phyloP scores from a whole-genome alignment of 2,797 vertebrate species.

The Argyrosomus regius region DNA sequence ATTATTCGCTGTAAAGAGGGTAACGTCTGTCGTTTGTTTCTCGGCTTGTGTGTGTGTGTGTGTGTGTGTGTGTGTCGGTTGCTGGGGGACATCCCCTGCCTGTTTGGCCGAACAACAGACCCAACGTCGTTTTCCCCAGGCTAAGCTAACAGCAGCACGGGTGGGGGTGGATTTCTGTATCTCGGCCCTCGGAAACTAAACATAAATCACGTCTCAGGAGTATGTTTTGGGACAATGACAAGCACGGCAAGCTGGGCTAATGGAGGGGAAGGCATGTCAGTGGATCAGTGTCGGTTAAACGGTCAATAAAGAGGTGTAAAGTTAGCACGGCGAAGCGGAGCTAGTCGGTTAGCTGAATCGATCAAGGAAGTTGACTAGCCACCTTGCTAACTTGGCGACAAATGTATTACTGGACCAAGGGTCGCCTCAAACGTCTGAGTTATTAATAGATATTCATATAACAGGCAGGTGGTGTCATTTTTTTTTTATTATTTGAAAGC shows the following conservation, averaged over 20 bases:
- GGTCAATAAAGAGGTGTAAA: conserved; percentile 42
- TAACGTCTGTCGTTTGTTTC: conserved; percentile 30
- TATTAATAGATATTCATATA: conserved; percentile 9
- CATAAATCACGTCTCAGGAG: conserved; percentile 33
- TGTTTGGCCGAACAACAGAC: conserved; percentile 5
- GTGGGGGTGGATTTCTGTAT: conserved; percentile 75
- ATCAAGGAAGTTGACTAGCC: conserved; percentile 78
- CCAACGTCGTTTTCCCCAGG: conserved; percentile 56
- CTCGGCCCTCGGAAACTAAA: conserved; percentile 56
- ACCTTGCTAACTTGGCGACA: conserved; percentile 54
- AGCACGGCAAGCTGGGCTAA: conserved; percentile 10
- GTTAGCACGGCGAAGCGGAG: conserved; percentile 45
- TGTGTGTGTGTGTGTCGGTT: background rate
- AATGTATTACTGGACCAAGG: conserved; percentile 59
- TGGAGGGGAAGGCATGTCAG: conserved; percentile 40
- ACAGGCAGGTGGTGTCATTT: background rate
- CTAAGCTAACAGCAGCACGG: conserved; percentile 73
- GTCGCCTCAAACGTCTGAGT: conserved; percentile 34
- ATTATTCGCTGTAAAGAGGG: conserved; percentile 8
- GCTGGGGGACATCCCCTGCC: conserved; percentile 38
- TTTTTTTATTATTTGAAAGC: background rate
- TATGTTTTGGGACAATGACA: conserved; percentile 58
- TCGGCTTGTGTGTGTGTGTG: conserved; percentile 14
- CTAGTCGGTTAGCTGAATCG: conserved; percentile 64
- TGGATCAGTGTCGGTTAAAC: conserved; percentile 32